phyloP scores from a whole-genome alignment of 2,113 vertebrate species.

The Chaetops frenatus region DNA sequence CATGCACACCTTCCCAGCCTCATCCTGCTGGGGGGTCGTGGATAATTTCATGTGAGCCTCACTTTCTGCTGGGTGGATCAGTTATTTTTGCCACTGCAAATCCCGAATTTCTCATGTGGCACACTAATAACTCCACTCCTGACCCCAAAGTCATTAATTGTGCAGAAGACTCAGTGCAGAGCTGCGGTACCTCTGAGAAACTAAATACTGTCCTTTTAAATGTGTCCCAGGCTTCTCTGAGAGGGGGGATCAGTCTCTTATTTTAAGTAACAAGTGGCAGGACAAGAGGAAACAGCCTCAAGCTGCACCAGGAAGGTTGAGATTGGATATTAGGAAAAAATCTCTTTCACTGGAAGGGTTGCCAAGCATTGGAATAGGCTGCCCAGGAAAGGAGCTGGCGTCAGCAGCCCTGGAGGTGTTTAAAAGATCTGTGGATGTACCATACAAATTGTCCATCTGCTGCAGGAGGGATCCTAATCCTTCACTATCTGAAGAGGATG shows the following conservation, averaged over 20 bases:
- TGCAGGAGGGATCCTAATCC: neutral
- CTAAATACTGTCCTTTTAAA: accelerated
- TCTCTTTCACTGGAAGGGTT: neutral
- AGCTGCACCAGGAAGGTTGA: neutral
- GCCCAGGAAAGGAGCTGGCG: neutral
- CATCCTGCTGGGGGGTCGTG: neutral
- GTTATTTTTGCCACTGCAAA: neutral
- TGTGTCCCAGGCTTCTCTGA: neutral
- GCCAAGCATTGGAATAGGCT: neutral
- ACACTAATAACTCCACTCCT: accelerated
- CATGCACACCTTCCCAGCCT: accelerated
- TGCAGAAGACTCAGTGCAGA: neutral
- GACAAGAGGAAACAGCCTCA: neutral
- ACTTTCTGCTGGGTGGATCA: neutral
- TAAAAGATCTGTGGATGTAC: neutral
- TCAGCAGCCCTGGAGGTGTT: neutral
- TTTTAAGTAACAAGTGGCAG: neutral
- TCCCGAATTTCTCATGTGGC: neutral
- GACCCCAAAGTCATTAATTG: neutral
- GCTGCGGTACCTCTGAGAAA: neutral
- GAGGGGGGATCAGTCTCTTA: accelerated
- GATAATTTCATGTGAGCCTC: neutral
- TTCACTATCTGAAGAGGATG: neutral
- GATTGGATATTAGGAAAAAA: neutral
- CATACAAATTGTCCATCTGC: neutral